Evolutionary conservation across 2,797 vertebrate genomes (phyloP).

Genomic region (Sebastolobus alascanus): DNA sequence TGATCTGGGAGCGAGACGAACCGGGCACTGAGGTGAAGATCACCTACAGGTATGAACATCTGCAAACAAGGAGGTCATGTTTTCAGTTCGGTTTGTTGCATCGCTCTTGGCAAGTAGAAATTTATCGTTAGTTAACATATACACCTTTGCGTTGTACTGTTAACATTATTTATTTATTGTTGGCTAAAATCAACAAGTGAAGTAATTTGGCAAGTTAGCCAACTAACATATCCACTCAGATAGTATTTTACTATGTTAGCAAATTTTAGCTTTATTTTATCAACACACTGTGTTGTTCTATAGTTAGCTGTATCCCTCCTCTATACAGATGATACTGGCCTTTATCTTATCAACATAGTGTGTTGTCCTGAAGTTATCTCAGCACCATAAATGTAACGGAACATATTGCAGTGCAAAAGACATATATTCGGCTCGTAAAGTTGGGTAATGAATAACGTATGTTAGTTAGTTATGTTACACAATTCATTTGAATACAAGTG

Average conservation of each 20-base stretch:
- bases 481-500: no score
- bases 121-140: no score
- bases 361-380: not conserved
- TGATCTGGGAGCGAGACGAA: conserved; percentile 95
- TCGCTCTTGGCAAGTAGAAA: no score
- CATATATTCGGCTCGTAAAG: not conserved
- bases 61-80: no score
- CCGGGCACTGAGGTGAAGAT: conserved; percentile 90
- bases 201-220: no score
- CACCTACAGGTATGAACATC: conserved; percentile 89
- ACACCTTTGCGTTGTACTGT: no score
- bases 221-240: no score
- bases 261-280: no score
- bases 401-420: not conserved
- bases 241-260: no score
- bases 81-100: no score
- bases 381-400: conserved; percentile 1
- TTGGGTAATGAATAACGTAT: not conserved
- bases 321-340: not conserved
- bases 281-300: not conserved
- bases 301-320: not conserved
- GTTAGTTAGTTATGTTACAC: not conserved
- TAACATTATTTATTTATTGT: no score
- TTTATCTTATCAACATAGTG: not conserved
- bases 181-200: no score